Percentiles rank a stretch among this genome's conserved stretches.
Evolutionary conservation across 2,113 vertebrate species (phyloP).

Genomic region (Eclectus roratus): DNA sequence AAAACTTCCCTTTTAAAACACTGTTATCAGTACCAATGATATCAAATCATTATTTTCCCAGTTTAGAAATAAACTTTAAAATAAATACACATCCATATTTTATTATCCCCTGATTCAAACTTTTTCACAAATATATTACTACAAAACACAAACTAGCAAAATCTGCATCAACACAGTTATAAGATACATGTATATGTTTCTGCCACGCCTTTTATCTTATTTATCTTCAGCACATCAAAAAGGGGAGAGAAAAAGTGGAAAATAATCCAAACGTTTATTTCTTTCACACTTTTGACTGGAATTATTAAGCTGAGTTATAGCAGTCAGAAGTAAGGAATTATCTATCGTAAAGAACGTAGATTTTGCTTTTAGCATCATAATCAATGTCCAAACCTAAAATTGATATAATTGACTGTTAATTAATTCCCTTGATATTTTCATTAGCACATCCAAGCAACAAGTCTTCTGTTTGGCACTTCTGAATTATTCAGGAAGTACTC

Average conservation of each 20-base stretch:
- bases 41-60: not conserved
- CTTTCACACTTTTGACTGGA: conserved; percentile 48
- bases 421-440: conserved; percentile 93
- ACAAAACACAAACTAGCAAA: not conserved
- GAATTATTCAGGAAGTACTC: conserved; percentile 83
- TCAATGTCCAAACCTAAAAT: conserved; percentile 85
- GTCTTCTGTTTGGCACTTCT: conserved; percentile 79
- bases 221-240: conserved; percentile 31
- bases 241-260: not conserved
- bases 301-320: conserved; percentile 31
- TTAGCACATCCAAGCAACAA: conserved; percentile 85
- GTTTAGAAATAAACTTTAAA: not conserved
- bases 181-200: not conserved
- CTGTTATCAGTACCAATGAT: not conserved
- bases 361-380: conserved; percentile 75
- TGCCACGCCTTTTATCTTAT: not conserved
- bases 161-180: not conserved
- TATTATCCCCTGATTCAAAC: not conserved
- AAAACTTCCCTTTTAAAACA: not conserved
- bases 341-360: conserved; percentile 43
- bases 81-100: not conserved
- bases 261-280: conserved; percentile 40
- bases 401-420: conserved; percentile 93
- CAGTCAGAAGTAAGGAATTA: not conserved
- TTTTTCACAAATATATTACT: not conserved